These are phyloP conservation scores for Nothobranchius furzeri DNA, from an alignment of 2,113 vertebrate genomes.

Conservation along the genomic window DNA sequence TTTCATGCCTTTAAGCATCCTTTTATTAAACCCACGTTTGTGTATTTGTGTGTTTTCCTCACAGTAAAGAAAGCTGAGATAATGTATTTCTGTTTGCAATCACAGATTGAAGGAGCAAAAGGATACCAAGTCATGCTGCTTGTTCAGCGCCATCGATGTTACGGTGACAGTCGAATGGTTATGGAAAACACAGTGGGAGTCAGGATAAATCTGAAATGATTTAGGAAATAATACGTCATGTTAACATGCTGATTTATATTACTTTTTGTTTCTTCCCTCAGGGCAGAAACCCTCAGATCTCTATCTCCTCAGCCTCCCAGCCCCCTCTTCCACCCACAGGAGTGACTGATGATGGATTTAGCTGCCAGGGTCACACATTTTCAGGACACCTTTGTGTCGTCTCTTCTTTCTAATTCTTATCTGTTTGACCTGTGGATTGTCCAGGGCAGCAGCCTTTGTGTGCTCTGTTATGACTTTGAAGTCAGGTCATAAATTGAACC, in stretches of 20 bases:
- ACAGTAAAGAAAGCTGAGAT: too few species aligned
- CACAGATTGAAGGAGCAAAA: too few species aligned
- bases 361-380: slow-evolving; percentile 68
- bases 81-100: too few species aligned
- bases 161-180: slow-evolving; percentile 35
- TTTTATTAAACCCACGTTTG: neutral
- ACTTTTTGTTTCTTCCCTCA: neutral
- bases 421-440: slow-evolving; percentile 54
- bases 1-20: neutral
- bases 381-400: slow-evolving; percentile 18
- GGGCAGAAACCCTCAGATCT: neutral
- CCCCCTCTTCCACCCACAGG: neutral
- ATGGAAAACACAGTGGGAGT: slow-evolving; percentile 11
- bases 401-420: slow-evolving; percentile 5
- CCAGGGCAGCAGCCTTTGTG: slow-evolving; percentile 15
- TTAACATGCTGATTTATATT: neutral
- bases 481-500: slow-evolving; percentile 28
- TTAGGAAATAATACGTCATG: slow-evolving; percentile 13
- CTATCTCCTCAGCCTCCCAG: neutral
- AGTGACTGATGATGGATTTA: slow-evolving; percentile 34
- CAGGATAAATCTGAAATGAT: slow-evolving; percentile 24
- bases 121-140: neutral
- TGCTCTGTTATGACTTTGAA: slow-evolving; percentile 9
- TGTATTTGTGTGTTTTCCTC: neutral
- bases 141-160: slow-evolving; percentile 34